Evolutionary conservation across 2,797 vertebrate species (phyloP), one percentile per base, ranked within the genome.

Genomic region (Delichon dasypus): DNA sequence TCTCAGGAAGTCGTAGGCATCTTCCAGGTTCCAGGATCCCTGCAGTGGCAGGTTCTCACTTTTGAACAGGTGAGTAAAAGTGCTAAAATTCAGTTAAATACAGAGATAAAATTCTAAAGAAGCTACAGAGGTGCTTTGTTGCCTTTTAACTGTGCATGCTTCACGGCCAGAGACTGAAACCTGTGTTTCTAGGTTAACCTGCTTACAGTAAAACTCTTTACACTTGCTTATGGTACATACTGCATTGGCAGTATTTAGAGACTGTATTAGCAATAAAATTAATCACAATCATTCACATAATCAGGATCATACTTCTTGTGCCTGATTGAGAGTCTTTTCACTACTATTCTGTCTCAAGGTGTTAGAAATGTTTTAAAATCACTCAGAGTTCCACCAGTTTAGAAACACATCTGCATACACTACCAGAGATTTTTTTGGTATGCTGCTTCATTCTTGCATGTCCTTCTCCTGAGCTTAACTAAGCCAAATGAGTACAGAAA

Each of bases 11-110:
- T 17, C 2, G 0, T 11, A 14, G 48, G 55, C 22, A 55, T 48
- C 32, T 48, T 62, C 36, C 6, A 38, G 42, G 16, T 11, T 27
- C 48, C 48, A 29, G 21, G 30, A 36, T 48, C 21, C 14, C 18
- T 0, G 0, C 2, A 6, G 21, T 11, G 10, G 3, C 21, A 74
- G 34, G 13, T 11, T n/a, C 11, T 75, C 36, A 15, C 19, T 50
- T 36, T 27, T 29, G 22, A 36, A 44, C 11, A 55, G 22, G 13
- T 38, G 36, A 55, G 40, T 55, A 20, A 50, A 81, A 82, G 8
- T 1, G 1, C 30, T 25, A 29, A 75, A 9, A 42, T 61, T 13
- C 54, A 36, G 22, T 42, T 48, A 62, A 75, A 62, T 21, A 29
- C 4, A 57, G 36, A 44, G 42, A 70, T 3, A 70, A n/a, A 76